These are phyloP conservation scores for Apamea sordens DNA, from an alignment of 2,888 invertebrate genomes.

Conservation along the genomic window DNA sequence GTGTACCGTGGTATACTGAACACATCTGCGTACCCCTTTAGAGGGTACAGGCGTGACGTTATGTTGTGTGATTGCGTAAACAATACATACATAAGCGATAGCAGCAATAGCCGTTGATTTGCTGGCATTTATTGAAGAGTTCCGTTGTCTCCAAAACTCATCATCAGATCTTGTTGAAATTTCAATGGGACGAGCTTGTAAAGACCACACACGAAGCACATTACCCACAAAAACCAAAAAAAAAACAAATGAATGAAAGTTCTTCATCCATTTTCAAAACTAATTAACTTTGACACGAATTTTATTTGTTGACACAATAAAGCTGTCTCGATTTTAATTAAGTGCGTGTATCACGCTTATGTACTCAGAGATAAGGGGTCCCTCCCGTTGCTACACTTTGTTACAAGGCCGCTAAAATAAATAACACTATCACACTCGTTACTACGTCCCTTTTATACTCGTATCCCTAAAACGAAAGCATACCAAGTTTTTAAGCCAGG, in stretches of 20 bases:
- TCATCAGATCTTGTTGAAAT: no score
- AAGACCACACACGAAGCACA: no score
- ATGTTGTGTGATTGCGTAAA: no score
- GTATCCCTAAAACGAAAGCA: background rate
- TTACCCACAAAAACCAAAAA: background rate
- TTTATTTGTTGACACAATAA: constrained; percentile 49
- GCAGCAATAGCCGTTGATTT: no score
- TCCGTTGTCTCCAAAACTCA: no score
- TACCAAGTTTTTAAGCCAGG: background rate
- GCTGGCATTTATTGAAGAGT: no score
- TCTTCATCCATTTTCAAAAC: constrained; percentile 20
- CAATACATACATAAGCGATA: no score
- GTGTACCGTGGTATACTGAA: no score
- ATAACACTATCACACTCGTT: constrained; percentile 14
- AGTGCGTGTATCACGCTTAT: constrained; percentile 38
- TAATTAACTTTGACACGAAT: constrained; percentile 46
- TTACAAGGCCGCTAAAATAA: constrained; percentile 21
- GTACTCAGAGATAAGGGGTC: constrained; percentile 50
- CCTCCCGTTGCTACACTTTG: constrained; percentile 11
- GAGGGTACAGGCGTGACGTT: no score
- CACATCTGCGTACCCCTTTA: no score
- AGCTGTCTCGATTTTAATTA: constrained; percentile 51
- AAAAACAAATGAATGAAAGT: constrained; percentile 32
- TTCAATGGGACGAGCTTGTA: no score
- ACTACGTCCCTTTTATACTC: background rate